phyloP scores from a whole-genome alignment of 2,797 vertebrate species.

The Malacoraja senta region DNA sequence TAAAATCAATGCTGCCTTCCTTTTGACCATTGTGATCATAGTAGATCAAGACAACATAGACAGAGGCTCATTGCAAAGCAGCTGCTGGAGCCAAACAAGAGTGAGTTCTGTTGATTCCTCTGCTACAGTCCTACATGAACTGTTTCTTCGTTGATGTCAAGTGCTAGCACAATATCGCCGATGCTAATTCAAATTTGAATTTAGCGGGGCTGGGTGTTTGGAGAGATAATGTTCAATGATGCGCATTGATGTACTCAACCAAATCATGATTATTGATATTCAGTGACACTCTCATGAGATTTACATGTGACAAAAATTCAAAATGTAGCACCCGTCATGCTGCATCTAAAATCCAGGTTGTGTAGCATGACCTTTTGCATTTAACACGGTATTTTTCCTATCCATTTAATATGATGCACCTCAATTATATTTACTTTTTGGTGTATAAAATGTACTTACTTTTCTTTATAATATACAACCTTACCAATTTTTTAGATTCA shows the following conservation, averaged over 20 bases:
- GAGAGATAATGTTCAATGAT: not conserved
- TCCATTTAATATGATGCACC: not conserved
- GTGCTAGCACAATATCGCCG: not conserved
- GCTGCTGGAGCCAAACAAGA: not conserved
- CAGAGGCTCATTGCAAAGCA: conserved; percentile 4
- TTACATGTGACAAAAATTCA: not conserved
- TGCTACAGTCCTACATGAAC: not conserved
- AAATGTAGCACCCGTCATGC: not conserved
- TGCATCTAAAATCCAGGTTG: not conserved
- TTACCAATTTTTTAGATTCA: not conserved
- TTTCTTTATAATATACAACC: not conserved
- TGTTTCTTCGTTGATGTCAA: not conserved
- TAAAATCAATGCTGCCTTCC: conserved; percentile 36
- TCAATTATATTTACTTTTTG: not conserved
- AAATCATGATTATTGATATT: not conserved
- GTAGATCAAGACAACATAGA: conserved; percentile 28
- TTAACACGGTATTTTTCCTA: not conserved
- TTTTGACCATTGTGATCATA: not conserved
- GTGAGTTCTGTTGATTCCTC: not conserved
- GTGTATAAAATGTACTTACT: not conserved
- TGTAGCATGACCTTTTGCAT: not conserved
- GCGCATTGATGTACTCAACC: not conserved
- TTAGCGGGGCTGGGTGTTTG: not conserved
- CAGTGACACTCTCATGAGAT: not conserved
- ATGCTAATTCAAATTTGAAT: conserved; percentile 24